These are phyloP conservation scores for Alouatta palliata DNA, from an alignment of 2,113 vertebrate species.

Conservation along the genomic window DNA sequence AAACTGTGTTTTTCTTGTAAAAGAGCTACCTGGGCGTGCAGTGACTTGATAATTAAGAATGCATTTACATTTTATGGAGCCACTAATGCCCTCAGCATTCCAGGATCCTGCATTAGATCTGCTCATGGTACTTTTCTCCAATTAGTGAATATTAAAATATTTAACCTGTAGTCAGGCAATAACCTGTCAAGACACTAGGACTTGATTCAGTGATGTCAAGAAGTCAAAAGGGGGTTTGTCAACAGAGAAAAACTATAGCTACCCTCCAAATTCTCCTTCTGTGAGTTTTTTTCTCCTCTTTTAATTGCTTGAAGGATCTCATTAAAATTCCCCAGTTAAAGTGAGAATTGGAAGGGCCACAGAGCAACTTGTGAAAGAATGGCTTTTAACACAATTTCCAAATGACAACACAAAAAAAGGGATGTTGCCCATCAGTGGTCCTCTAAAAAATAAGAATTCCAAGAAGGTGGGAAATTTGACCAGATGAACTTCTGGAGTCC, in stretches of 20 bases:
- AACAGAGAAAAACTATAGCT: slow-evolving; percentile 49
- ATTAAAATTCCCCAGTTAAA: slow-evolving; percentile 58
- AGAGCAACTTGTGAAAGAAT: neutral
- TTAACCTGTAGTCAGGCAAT: slow-evolving; percentile 80
- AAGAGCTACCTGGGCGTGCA: slow-evolving; percentile 82
- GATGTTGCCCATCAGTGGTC: neutral
- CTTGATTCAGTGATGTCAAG: slow-evolving; percentile 42
- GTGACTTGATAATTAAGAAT: slow-evolving; percentile 85
- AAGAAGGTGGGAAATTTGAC: neutral
- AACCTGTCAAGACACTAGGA: slow-evolving; percentile 50
- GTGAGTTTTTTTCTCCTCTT: neutral
- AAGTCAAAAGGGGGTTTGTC: slow-evolving; percentile 69
- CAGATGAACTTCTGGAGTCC: neutral
- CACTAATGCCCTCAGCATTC: slow-evolving; percentile 76
- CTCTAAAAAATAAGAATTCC: neutral
- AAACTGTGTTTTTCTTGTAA: slow-evolving; percentile 78
- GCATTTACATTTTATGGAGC: slow-evolving; percentile 84
- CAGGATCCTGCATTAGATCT: slow-evolving; percentile 73
- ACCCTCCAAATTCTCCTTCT: neutral
- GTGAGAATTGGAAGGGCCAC: neutral
- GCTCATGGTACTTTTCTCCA: slow-evolving; percentile 68
- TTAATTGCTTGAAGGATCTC: slow-evolving; percentile 20
- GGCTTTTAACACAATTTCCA: neutral
- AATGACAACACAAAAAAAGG: neutral
- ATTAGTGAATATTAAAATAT: slow-evolving; percentile 83